Conservation (phyloP, 2,888 invertebrate genomes). For the Lasioglossum malachurum region DNA sequence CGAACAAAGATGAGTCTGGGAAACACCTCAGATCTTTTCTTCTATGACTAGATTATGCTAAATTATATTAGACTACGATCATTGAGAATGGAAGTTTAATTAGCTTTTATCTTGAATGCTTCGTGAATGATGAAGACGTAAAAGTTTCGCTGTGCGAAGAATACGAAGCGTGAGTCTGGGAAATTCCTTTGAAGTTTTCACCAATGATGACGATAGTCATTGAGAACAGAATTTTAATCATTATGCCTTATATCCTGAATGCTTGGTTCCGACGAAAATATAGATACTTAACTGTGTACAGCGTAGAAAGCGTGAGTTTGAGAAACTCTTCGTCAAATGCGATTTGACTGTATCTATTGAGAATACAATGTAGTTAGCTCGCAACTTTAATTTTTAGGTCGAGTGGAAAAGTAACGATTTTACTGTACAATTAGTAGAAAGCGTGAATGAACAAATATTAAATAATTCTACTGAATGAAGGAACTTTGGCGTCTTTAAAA, state of each 20-base stretch:
- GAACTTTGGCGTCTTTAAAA: background rate
- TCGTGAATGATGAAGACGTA: background rate
- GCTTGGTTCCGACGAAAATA: background rate
- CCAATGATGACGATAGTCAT: background rate
- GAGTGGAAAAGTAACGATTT: background rate
- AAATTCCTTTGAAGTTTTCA: background rate
- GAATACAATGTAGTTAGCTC: background rate
- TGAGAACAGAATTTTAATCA: background rate
- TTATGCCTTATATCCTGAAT: background rate
- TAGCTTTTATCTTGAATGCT: background rate
- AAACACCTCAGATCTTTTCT: background rate
- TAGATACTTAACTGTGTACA: background rate
- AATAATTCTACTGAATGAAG: background rate
- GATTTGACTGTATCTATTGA: background rate
- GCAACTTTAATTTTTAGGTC: background rate
- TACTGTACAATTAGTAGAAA: background rate
- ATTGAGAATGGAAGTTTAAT: background rate
- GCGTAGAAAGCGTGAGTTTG: background rate
- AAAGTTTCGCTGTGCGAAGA: background rate
- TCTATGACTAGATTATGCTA: background rate
- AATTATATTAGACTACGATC: background rate
- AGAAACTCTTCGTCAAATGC: background rate
- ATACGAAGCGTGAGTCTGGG: conserved; percentile 6
- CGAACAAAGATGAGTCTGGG: background rate
- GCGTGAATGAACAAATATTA: background rate